phyloP scores from a whole-genome alignment of 2,888 invertebrate species.

The Metacarcinus magister region DNA sequence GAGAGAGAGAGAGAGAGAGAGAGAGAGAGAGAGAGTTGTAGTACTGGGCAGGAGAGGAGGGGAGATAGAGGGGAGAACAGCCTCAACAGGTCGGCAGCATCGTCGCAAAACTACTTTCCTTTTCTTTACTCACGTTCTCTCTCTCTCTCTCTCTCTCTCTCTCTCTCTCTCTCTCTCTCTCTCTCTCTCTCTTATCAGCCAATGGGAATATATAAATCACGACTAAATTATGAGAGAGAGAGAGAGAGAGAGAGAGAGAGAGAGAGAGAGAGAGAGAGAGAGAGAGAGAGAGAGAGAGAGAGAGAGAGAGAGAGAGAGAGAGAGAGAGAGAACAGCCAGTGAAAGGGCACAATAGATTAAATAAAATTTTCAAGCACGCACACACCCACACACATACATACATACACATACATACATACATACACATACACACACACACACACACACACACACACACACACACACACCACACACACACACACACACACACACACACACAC shows the following conservation, averaged over 20 bases:
- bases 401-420: background rate
- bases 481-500: too few relatives aligned
- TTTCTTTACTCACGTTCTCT: conserved; percentile 21
- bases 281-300: conserved; percentile 19
- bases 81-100: background rate
- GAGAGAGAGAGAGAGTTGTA: too few relatives aligned
- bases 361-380: too few relatives aligned
- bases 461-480: too few relatives aligned
- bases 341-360: background rate
- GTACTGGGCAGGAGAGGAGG: background rate
- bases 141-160: background rate
- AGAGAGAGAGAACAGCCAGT: background rate
- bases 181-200: background rate
- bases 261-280: background rate
- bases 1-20: conserved; percentile 59
- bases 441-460: too few relatives aligned
- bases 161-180: conserved; percentile 18
- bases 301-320: conserved; percentile 46
- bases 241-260: background rate
- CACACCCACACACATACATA: background rate
- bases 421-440: background rate
- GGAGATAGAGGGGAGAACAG: background rate
- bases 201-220: too few relatives aligned
- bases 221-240: too few relatives aligned
- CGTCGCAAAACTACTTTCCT: conserved; percentile 31